Conservation (phyloP, 1,140 invertebrate species). For the Chironomus tepperi region DNA sequence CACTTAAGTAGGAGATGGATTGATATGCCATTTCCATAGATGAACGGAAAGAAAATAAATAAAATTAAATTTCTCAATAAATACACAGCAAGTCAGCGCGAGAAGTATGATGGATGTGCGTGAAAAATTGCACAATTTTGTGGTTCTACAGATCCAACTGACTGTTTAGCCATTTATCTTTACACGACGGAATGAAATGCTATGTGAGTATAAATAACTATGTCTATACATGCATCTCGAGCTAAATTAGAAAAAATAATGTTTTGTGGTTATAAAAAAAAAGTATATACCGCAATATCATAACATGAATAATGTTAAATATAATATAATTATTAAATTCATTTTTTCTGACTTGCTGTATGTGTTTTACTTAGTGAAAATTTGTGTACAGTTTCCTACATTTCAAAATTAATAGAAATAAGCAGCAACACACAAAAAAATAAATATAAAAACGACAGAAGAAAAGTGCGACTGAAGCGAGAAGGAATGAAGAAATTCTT, state of each 20-base stretch:
- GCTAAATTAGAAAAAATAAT: neutral
- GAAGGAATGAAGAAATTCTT: too few relatives aligned
- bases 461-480: too few relatives aligned
- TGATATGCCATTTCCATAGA: neutral
- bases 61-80: neutral
- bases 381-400: too few relatives aligned
- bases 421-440: too few relatives aligned
- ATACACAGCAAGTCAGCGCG: neutral
- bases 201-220: neutral
- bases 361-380: too few relatives aligned
- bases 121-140: conserved; percentile 9
- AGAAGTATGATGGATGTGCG: neutral
- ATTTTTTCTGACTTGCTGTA: too few relatives aligned
- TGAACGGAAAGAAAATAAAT: neutral
- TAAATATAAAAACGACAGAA: too few relatives aligned
- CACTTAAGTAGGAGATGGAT: neutral
- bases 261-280: too few relatives aligned
- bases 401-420: too few relatives aligned
- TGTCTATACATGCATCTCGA: neutral
- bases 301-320: neutral
- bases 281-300: neutral
- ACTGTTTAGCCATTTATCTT: neutral
- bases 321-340: neutral
- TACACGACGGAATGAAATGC: neutral
- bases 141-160: neutral